These are phyloP conservation scores for Cosmia trapezina DNA, from an alignment of 2,888 invertebrate genomes.

Conservation along the genomic window DNA sequence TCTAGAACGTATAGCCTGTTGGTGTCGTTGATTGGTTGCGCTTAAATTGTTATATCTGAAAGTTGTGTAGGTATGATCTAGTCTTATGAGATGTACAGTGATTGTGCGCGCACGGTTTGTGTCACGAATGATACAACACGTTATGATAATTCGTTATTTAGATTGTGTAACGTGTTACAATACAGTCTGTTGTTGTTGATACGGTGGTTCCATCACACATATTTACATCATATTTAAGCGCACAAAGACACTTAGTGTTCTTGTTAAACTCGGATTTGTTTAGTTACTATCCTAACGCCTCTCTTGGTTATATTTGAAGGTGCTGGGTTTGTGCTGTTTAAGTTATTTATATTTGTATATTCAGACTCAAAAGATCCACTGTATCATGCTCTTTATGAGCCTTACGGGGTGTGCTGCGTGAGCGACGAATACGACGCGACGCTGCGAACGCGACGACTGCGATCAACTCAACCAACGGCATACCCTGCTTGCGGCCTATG, in stretches of 20 bases:
- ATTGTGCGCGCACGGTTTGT: conserved; percentile 60
- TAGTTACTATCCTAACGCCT: neutral
- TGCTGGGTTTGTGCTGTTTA: neutral
- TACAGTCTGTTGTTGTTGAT: conserved; percentile 38
- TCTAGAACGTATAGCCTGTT: conserved; percentile 2
- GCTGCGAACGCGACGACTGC: too few species aligned
- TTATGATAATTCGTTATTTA: conserved; percentile 53
- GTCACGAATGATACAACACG: conserved; percentile 61
- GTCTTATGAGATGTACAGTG: conserved; percentile 72
- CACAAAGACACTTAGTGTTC: neutral
- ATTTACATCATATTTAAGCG: neutral
- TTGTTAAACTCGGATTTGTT: too few species aligned
- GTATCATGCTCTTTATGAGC: neutral
- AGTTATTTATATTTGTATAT: neutral
- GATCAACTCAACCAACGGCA: too few species aligned
- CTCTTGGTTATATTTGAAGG: neutral
- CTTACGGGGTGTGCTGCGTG: too few species aligned
- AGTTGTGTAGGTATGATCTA: conserved; percentile 74
- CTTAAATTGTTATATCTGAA: conserved; percentile 51
- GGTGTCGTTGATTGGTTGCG: conserved; percentile 47
- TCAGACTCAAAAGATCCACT: neutral
- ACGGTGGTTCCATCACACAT: neutral
- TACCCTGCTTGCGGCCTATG: too few species aligned
- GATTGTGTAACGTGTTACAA: conserved; percentile 47
- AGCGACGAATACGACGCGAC: too few species aligned